Conservation (phyloP, 2,113 vertebrate genomes). For the Glaucidium brasilianum region DNA sequence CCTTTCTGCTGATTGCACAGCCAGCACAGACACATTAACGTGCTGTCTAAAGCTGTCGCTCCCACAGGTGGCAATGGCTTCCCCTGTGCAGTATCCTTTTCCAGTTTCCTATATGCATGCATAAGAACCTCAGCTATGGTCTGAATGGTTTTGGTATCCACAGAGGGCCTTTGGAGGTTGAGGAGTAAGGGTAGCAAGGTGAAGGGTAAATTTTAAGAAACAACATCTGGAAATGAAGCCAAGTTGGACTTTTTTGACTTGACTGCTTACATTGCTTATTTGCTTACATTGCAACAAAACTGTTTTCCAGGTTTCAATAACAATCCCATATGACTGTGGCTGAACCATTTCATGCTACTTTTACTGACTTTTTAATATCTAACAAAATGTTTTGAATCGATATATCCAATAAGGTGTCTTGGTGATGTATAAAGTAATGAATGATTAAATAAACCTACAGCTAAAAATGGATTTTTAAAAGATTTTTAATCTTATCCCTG, state of each 20-base stretch:
- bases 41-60: neutral
- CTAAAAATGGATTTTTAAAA: neutral
- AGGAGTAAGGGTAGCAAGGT: neutral
- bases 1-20: neutral
- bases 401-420: neutral
- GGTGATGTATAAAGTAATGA: neutral
- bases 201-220: neutral
- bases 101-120: neutral
- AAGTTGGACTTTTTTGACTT: neutral
- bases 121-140: neutral
- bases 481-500: neutral
- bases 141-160: neutral
- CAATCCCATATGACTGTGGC: neutral
- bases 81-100: neutral
- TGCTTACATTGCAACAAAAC: neutral
- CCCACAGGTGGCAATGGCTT: neutral
- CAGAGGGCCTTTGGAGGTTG: neutral
- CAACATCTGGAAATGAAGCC: neutral
- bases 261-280: neutral
- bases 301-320: neutral
- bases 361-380: conserved; percentile 9
- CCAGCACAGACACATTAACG: neutral
- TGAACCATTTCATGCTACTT: neutral
- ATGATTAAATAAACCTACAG: conserved; percentile 16
- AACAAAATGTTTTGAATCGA: conserved; percentile 3